Evolutionary conservation across 2,797 vertebrate genomes (phyloP).

Genomic region (Callimico goeldii): DNA sequence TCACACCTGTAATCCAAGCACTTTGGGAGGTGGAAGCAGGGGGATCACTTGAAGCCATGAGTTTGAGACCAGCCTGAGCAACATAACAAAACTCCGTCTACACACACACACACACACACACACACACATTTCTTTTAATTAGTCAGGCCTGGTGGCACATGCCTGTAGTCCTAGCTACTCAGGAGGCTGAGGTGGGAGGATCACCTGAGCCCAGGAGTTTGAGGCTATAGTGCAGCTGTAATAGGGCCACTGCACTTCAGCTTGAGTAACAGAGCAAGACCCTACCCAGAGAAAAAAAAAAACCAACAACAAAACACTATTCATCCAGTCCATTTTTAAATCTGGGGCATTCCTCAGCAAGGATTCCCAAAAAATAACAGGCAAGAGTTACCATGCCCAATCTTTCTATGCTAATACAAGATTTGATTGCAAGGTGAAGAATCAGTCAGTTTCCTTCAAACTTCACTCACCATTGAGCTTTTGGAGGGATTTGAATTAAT

Average conservation of each 20-base stretch:
- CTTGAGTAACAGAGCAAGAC: background rate
- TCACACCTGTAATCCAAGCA: background rate
- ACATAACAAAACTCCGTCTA: background rate
- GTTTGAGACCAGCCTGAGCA: background rate
- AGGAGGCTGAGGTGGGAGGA: background rate
- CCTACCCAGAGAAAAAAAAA: background rate
- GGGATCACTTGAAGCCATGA: background rate
- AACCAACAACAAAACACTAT: background rate
- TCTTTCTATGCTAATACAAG: background rate
- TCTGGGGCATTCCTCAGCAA: background rate
- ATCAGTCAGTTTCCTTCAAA: slow-evolving; percentile 1
- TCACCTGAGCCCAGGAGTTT: background rate
- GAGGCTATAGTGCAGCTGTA: background rate
- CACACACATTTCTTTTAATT: background rate
- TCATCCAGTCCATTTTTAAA: background rate
- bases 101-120: too few species aligned
- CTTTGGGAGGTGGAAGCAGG: background rate
- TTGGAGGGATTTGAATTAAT: background rate
- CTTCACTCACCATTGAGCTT: background rate
- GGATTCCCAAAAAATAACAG: slow-evolving; percentile 1
- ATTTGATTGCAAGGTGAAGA: background rate
- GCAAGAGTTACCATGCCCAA: background rate
- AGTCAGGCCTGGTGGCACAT: background rate
- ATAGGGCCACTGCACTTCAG: background rate
- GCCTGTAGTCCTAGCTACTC: background rate